These are phyloP conservation scores for Tipula lateralis DNA, from an alignment of 2,888 invertebrate species.

Conservation along the genomic window DNA sequence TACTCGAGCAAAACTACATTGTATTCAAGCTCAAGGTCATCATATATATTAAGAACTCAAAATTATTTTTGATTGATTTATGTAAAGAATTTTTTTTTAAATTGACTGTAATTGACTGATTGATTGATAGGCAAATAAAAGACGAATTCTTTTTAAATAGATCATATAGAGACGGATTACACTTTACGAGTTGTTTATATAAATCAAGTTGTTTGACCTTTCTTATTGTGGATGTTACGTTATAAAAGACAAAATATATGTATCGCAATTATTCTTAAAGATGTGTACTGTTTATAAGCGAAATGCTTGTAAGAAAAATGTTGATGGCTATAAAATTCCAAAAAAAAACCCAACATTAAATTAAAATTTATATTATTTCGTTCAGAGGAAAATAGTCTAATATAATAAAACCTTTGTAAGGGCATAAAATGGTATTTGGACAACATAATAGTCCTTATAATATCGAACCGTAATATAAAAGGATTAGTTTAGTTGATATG, in stretches of 20 bases:
- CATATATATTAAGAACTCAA: too few species aligned
- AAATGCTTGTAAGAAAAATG: background rate
- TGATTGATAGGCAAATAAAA: background rate
- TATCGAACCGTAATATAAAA: background rate
- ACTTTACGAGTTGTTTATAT: background rate
- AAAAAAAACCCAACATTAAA: background rate
- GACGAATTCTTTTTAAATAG: background rate
- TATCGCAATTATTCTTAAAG: background rate
- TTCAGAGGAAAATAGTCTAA: background rate
- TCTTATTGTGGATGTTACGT: background rate
- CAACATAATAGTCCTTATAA: background rate
- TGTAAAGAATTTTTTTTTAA: background rate
- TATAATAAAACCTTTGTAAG: background rate
- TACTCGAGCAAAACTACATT: background rate
- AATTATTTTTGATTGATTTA: background rate
- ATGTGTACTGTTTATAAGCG: background rate
- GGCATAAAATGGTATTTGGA: background rate
- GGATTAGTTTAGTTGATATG: background rate
- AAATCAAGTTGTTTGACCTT: background rate
- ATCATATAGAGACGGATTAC: too few species aligned
- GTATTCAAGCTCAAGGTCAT: background rate
- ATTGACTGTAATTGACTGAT: background rate
- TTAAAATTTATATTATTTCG: background rate
- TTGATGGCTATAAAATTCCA: background rate
- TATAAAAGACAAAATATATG: background rate